Conservation (phyloP, 1,140 invertebrate genomes). For the Calycopis cecrops region DNA sequence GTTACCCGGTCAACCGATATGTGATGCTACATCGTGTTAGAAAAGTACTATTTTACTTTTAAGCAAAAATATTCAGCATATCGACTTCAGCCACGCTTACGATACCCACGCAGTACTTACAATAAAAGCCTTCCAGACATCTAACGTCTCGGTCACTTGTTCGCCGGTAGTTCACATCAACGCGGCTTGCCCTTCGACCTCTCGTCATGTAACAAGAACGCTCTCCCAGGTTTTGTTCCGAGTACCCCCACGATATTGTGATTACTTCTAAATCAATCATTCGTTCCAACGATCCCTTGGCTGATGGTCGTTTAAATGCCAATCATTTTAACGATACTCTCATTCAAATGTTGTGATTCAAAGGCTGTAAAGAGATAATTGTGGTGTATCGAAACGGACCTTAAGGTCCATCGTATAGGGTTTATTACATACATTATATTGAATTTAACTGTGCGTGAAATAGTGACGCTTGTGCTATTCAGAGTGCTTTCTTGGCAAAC, state of each 20-base stretch:
- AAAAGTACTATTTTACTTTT: no score
- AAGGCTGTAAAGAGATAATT: background rate
- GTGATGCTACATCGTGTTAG: no score
- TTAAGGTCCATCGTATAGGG: background rate
- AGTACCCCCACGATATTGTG: background rate
- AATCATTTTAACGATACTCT: constrained; percentile 21
- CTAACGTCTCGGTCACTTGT: no score
- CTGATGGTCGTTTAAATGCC: constrained; percentile 16
- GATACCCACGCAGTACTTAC: no score
- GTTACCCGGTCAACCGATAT: no score
- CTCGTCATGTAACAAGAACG: no score
- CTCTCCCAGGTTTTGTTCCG: no score
- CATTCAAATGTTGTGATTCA: constrained; percentile 16
- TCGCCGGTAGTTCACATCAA: no score
- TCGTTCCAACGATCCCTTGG: constrained; percentile 1
- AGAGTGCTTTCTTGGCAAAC: constrained; percentile 7
- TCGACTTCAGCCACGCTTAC: no score
- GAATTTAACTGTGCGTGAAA: background rate
- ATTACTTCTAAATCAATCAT: constrained; percentile 8
- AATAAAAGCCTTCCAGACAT: no score
- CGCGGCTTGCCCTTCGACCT: no score
- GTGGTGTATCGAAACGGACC: background rate
- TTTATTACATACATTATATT: background rate
- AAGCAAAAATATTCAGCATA: no score
- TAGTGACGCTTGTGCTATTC: background rate